Conservation (phyloP, 2,113 vertebrate species). For the Malurus melanocephalus region DNA sequence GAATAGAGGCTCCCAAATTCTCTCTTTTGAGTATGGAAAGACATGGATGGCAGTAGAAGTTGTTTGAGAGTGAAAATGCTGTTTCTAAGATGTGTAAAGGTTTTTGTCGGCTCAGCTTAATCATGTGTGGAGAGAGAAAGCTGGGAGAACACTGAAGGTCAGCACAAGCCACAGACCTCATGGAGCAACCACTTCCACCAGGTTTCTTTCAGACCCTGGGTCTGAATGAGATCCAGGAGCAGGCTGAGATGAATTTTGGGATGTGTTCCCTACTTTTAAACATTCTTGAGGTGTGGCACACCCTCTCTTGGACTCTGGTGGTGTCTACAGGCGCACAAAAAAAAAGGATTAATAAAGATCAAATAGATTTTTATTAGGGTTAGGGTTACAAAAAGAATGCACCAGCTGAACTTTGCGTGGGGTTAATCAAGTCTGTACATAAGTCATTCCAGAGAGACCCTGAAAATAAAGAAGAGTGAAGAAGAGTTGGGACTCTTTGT, state of each 20-base stretch:
- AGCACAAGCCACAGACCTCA: neutral
- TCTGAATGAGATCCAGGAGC: neutral
- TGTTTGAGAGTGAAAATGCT: neutral
- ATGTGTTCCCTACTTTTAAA: neutral
- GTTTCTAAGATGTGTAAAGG: neutral
- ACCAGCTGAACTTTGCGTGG: neutral
- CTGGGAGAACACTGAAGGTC: rapidly evolving
- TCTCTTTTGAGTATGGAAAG: neutral
- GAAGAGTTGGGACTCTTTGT: neutral
- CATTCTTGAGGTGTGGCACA: neutral
- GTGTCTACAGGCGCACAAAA: neutral
- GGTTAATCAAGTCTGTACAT: neutral
- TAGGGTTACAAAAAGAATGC: neutral
- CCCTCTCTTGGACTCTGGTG: neutral
- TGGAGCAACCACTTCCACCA: neutral
- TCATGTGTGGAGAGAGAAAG: neutral
- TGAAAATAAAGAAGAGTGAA: neutral
- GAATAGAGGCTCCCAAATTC: neutral
- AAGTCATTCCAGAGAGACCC: neutral
- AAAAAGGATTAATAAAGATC: neutral
- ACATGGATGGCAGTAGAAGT: rapidly evolving
- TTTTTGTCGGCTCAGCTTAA: neutral
- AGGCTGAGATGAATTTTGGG: neutral
- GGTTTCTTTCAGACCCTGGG: neutral
- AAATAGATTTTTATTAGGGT: neutral